Base-by-base conservation (phyloP, 1,140 invertebrate species). In the Mamestra configurata region DNA sequence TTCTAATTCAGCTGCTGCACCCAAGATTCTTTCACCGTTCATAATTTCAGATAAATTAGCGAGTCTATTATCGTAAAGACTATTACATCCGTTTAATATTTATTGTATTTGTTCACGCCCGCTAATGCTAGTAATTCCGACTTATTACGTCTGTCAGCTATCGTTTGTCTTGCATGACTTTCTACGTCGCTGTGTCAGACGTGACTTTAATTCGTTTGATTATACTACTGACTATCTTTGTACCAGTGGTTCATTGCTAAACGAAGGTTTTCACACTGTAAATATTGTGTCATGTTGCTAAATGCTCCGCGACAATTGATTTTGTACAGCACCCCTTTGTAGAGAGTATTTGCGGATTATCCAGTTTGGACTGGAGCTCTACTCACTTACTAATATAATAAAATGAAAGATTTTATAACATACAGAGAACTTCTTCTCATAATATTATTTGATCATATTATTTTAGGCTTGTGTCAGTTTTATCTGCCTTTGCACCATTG, bases 141-240 rank as follows among this genome's bases (percentile, higher is more conserved):
- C n/a, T 66, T 11, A 40, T 40, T 40, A 20, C 35, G 61, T 20
- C 35, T 66, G 20, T 64, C 31, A 40, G 10, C 35, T 40, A 40
- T 40, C 22, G 22, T 22, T 57, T 13, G 53, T 64, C 27, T 40
- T 61, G 27, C 57, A 27, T n/a, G 61, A 40, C 35, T 66, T 66
- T 22, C 35, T 40, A 66, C 35, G 18, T 18, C n/a, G 15, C 35
- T 20, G 18, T 37, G 15, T 7, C 18, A 66, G 35, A 66, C 61
- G 61, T 66, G 61, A 66, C 61, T 64, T 64, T 64, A 37, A 66
- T 66, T 40, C 20, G 20, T 11, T 66, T 40, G 35, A 66, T 66
- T 37, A 37, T 18, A 20, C 59, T 64, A 64, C 59, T 64, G 59
- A 20, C 35, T 64, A 8, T 11, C 6, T 40, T 20, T 20, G 35